Evolutionary conservation across 1,140 invertebrate species (phyloP).

Genomic region (Drosophila simulans): DNA sequence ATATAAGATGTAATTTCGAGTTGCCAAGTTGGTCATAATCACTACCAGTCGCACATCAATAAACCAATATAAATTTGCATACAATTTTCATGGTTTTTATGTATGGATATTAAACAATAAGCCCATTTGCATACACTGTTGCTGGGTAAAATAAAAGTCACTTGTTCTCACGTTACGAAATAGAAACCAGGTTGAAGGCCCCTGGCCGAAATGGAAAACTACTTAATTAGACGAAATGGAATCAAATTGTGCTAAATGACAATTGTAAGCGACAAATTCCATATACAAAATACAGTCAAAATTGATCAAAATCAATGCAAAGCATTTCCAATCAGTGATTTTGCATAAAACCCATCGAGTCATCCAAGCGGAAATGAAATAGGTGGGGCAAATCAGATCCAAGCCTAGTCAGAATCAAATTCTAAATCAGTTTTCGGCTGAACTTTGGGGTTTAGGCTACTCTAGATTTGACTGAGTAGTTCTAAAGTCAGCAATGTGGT

Average conservation of each 20-base stretch:
- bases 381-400: constrained; percentile 34
- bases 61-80: constrained; percentile 62
- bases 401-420: constrained; percentile 29
- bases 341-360: constrained; percentile 55
- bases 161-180: constrained; percentile 68
- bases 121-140: constrained; percentile 65
- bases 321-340: constrained; percentile 80
- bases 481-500: no score
- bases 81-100: constrained; percentile 48
- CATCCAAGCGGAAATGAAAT: constrained; percentile 68
- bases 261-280: constrained; percentile 67
- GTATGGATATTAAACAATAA: constrained; percentile 66
- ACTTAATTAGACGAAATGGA: constrained; percentile 73
- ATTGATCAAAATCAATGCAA: constrained; percentile 73
- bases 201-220: constrained; percentile 63
- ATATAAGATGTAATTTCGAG: constrained; percentile 48
- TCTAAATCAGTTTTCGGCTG: constrained; percentile 49
- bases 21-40: background rate
- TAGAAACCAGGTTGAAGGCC: constrained; percentile 54
- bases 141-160: constrained; percentile 9
- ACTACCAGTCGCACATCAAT: constrained; percentile 51
- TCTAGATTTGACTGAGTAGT: constrained; percentile 8
- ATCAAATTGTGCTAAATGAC: constrained; percentile 53
- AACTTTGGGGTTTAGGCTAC: constrained; percentile 17
- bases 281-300: constrained; percentile 64